phyloP scores from a whole-genome alignment of 2,797 vertebrate species.

The Eptatretus atami region DNA sequence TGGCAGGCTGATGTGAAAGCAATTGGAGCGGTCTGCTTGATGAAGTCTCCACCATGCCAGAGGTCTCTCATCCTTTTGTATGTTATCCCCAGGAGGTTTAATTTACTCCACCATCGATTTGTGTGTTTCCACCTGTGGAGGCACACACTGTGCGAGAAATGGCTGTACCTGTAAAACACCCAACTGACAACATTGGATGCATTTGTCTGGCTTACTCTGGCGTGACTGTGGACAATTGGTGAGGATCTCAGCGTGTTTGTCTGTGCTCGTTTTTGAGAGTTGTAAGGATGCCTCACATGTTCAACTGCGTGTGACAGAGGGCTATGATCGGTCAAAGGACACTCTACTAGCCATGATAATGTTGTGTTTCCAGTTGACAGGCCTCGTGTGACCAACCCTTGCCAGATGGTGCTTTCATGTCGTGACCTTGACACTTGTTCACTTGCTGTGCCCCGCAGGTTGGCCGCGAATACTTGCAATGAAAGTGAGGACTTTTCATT shows the following conservation, averaged over 20 bases:
- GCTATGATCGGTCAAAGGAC: too few species aligned
- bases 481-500: too few species aligned
- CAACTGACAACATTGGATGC: constrained; percentile 33
- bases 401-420: too few species aligned
- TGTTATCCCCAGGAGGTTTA: too few species aligned
- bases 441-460: too few species aligned
- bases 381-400: too few species aligned
- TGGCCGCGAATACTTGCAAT: too few species aligned
- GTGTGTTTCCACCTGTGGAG: constrained; percentile 15
- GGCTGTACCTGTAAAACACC: constrained; percentile 29
- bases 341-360: too few species aligned
- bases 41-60: constrained; percentile 16
- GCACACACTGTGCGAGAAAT: constrained; percentile 30
- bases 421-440: too few species aligned
- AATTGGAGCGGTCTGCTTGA: constrained; percentile 41
- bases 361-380: too few species aligned
- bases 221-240: constrained; percentile 30
- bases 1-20: constrained; percentile 35
- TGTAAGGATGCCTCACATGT: not conserved
- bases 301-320: not conserved
- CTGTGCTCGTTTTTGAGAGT: not conserved
- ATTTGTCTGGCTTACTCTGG: constrained; percentile 30
- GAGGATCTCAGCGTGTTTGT: constrained; percentile 11
- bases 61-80: not conserved
- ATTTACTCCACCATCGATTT: too few species aligned